phyloP scores from a whole-genome alignment of 2,797 vertebrate genomes.

The Melanotaenia trifasciata region DNA sequence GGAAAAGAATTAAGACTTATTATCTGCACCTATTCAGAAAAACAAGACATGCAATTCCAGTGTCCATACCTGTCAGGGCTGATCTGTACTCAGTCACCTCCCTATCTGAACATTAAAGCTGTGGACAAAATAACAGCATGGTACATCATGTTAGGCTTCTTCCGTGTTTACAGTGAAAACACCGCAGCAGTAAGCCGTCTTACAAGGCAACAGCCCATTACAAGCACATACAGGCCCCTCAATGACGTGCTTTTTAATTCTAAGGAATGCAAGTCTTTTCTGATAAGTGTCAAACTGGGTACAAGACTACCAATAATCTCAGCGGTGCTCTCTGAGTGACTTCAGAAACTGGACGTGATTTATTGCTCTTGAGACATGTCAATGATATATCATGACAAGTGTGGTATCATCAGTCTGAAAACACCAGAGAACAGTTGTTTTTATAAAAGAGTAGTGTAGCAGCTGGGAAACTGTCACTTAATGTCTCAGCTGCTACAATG shows the following conservation, averaged over 20 bases:
- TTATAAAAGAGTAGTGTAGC: slow-evolving; percentile 18
- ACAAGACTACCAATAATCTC: slow-evolving; percentile 27
- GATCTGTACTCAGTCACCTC: slow-evolving; percentile 54
- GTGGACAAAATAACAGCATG: slow-evolving; percentile 68
- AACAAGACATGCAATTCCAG: slow-evolving; percentile 41
- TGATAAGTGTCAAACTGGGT: slow-evolving; percentile 58
- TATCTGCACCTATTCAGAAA: slow-evolving; percentile 36
- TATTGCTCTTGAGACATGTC: slow-evolving; percentile 23
- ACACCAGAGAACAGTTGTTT: neutral
- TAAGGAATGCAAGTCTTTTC: slow-evolving; percentile 66
- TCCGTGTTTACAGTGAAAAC: slow-evolving; percentile 74
- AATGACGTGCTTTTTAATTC: slow-evolving; percentile 69
- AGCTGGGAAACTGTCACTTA: neutral
- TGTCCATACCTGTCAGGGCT: slow-evolving; percentile 56
- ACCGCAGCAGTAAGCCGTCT: slow-evolving; percentile 54
- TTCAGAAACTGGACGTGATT: slow-evolving; percentile 40
- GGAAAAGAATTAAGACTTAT: slow-evolving; percentile 21
- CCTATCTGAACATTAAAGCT: slow-evolving; percentile 58
- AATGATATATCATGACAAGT: slow-evolving; percentile 43
- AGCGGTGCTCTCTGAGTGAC: slow-evolving; percentile 39
- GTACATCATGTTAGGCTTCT: slow-evolving; percentile 56
- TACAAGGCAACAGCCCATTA: slow-evolving; percentile 36
- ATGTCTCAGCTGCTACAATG: neutral
- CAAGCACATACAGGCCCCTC: slow-evolving; percentile 71
- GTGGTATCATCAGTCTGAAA: slow-evolving; percentile 27